Evolutionary conservation across 2,888 invertebrate species (phyloP).

Genomic region (Ischnura elegans): DNA sequence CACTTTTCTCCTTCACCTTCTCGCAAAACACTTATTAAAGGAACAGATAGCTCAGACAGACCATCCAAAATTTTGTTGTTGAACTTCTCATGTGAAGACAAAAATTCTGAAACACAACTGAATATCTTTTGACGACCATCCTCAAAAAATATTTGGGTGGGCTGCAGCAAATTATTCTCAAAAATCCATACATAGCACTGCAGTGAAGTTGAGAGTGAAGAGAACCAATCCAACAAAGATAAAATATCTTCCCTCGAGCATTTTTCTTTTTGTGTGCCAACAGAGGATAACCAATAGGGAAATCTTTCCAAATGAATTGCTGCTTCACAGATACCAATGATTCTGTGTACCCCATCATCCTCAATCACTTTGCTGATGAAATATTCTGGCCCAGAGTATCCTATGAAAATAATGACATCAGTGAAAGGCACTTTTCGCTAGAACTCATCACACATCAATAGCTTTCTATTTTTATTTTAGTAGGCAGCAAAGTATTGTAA

Average conservation of each 20-base stretch:
- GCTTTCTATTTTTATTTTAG: too few relatives aligned
- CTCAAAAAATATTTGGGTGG: neutral
- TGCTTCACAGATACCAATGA: constrained; percentile 27
- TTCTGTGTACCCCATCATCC: constrained; percentile 68
- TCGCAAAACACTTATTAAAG: constrained; percentile 69
- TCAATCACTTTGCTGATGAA: constrained; percentile 72
- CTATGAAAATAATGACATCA: constrained; percentile 73
- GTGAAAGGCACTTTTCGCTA: too few relatives aligned
- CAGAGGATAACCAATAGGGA: neutral
- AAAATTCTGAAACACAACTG: neutral
- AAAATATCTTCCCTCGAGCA: constrained; percentile 1
- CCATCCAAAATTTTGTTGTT: neutral
- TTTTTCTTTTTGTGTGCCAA: too few relatives aligned
- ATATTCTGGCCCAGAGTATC: constrained; percentile 74
- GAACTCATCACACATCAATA: too few relatives aligned
- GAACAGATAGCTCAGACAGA: neutral
- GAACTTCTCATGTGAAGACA: neutral
- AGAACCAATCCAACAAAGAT: constrained; percentile 4
- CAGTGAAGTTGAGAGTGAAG: neutral
- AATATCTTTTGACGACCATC: neutral
- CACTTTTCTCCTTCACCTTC: constrained; percentile 75
- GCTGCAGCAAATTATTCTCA: neutral
- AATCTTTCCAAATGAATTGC: neutral
- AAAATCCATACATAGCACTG: constrained; percentile 20
- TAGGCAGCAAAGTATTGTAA: too few relatives aligned